Percentiles rank a stretch among this genome's conserved stretches.
Conservation (phyloP, 1,140 invertebrate species). For the Pectinophora gossypiella region DNA sequence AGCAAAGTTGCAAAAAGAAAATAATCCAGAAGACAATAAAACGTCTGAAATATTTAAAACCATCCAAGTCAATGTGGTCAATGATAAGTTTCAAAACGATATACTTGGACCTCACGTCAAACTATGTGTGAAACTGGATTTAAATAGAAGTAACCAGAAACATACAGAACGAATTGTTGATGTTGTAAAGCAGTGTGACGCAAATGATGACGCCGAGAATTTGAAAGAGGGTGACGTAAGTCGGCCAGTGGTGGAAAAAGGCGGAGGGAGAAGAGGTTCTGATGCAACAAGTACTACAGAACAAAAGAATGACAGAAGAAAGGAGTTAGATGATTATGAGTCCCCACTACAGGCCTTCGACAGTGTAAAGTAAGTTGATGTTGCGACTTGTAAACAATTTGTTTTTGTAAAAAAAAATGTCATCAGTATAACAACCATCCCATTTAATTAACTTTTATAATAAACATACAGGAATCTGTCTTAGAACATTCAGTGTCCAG, state of each 20-base stretch:
- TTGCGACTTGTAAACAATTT: too few species aligned
- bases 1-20: conserved; percentile 55
- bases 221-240: not conserved
- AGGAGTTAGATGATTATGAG: conserved; percentile 41
- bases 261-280: conserved; percentile 2
- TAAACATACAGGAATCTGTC: too few species aligned
- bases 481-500: too few species aligned
- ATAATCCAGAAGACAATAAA: conserved; percentile 45
- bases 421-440: too few species aligned
- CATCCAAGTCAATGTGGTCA: conserved; percentile 41
- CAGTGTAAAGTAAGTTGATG: conserved; percentile 53
- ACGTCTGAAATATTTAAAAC: conserved; percentile 18
- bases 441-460: too few species aligned
- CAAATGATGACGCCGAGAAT: not conserved
- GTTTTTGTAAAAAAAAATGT: too few species aligned
- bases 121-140: too few species aligned
- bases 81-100: conserved; percentile 32
- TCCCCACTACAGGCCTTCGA: conserved; percentile 54
- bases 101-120: too few species aligned
- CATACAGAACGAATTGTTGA: conserved; percentile 30
- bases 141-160: conserved; percentile 48
- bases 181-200: not conserved
- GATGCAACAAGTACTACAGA: conserved; percentile 3
- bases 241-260: conserved; percentile 14
- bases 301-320: conserved; percentile 3